Base-by-base conservation (phyloP, 2,113 vertebrate species). In the Taurulus bubalis region DNA sequence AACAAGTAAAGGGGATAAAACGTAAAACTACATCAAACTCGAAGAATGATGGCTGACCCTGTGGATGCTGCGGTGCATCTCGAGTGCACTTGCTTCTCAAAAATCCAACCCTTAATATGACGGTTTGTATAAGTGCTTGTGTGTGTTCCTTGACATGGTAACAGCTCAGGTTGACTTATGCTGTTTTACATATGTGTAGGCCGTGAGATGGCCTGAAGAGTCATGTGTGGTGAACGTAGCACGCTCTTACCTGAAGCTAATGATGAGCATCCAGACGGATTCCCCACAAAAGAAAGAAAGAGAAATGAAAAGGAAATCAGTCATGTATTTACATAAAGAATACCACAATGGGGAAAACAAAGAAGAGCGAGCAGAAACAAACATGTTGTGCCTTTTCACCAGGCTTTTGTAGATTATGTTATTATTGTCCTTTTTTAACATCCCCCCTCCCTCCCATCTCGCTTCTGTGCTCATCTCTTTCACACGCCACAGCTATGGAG, bases 241-340 rank as follows among this genome's bases (percentile, higher is more conserved):
- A 42, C 9, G 2, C 22, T 85, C 91, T 93, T 85, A 94, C 93
- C 93, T 94, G 91, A 91, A 94, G 89, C 93, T 94, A 56, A 71
- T 45, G 26, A 71, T 45, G 26, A 74, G 53, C 34, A 72, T 64
- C 62, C 81, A 76, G 24, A 8, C 53, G 8, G 59, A 36, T 62
- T 47, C 26, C 34, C 11, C 47, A 40, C 32, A 65, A 34, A 58
- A 67, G n/a, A 86, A 71, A 53, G 26, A 65, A 18, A 82, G 66
- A 77, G 2, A 87, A 0, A 64, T 1, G 4, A 71, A 77, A 55
- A 32, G 36, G 6, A 59, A 58, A 45, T 58, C 30, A 81, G 24
- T 66, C 22, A 51, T 0, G 73, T 72, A 28, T 68, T 60, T 1
- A 30, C 18, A 66, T 42, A 8, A 30, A 34, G 18, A 51, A 68